Conservation (phyloP, 2,888 invertebrate genomes). For the Sabellastarte sp. region DNA sequence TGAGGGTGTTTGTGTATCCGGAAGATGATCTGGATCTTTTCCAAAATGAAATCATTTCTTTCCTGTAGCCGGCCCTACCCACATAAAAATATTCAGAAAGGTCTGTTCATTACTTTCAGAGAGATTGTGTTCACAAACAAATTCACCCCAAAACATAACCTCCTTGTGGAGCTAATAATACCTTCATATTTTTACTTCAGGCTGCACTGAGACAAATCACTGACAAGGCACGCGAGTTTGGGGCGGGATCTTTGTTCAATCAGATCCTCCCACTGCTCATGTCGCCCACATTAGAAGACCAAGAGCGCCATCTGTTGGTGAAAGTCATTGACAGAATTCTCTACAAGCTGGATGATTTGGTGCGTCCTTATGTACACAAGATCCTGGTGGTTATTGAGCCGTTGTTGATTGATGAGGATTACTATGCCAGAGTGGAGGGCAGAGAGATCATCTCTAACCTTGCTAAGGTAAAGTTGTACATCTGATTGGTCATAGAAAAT, state of each 20-base stretch:
- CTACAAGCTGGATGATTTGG: slow-evolving; percentile 97
- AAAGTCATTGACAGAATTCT: slow-evolving; percentile 94
- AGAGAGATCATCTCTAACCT: slow-evolving; percentile 98
- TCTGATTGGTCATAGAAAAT: too few relatives aligned
- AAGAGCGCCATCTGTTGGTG: slow-evolving; percentile 96
- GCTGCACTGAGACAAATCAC: slow-evolving; percentile 94
- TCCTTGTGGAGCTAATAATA: too few relatives aligned
- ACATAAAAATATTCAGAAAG: too few relatives aligned
- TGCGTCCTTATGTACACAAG: slow-evolving; percentile 98
- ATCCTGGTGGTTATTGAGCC: slow-evolving; percentile 99
- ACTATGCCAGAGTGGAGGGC: slow-evolving; percentile 99
- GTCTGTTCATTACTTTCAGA: too few relatives aligned
- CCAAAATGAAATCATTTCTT: too few relatives aligned
- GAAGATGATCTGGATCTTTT: too few relatives aligned
- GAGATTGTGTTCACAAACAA: too few relatives aligned
- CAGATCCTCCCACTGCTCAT: slow-evolving; percentile 98
- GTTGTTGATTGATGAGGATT: slow-evolving; percentile 97
- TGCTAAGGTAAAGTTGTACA: slow-evolving; percentile 80
- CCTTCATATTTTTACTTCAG: slow-evolving; percentile 31
- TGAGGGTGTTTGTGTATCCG: too few relatives aligned
- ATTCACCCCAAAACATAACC: too few relatives aligned
- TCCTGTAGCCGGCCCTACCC: too few relatives aligned
- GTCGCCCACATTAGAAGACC: slow-evolving; percentile 99
- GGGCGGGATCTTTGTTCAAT: slow-evolving; percentile 97
- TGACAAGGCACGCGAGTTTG: slow-evolving; percentile 97